A percentile compares a stretch with the other conserved stretches of the same genome.
Conservation (phyloP, 1,140 invertebrate species). For the Coelopa frigida region DNA sequence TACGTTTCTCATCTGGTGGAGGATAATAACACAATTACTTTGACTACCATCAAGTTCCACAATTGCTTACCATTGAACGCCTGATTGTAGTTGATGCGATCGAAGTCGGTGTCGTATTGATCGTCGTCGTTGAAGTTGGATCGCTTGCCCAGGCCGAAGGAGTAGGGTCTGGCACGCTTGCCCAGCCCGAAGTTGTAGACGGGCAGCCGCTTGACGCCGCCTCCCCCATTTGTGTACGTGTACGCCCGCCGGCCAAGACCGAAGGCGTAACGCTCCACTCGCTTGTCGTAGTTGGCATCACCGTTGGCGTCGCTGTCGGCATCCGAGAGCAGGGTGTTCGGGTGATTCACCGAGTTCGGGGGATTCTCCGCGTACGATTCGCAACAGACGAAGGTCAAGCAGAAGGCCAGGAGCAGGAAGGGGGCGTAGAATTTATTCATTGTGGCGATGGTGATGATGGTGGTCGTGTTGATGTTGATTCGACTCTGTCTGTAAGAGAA, state of each 20-base stretch:
- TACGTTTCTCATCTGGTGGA: slow-evolving; percentile 17
- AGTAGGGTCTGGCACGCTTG: slow-evolving; percentile 39
- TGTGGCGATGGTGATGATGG: slow-evolving; percentile 9
- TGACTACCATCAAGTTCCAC: background rate
- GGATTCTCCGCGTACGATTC: slow-evolving; percentile 16
- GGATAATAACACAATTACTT: slow-evolving; percentile 1
- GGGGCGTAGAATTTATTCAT: slow-evolving; percentile 31
- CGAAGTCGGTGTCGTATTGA: slow-evolving; percentile 7
- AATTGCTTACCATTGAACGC: background rate
- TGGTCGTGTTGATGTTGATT: too few species aligned
- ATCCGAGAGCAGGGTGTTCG: slow-evolving; percentile 12
- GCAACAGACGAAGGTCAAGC: slow-evolving; percentile 29
- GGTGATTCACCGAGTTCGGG: slow-evolving; percentile 3
- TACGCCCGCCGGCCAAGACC: slow-evolving; percentile 37
- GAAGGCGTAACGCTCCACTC: slow-evolving; percentile 36
- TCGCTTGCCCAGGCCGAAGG: slow-evolving; percentile 42
- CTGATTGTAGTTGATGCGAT: too few species aligned
- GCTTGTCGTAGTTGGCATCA: slow-evolving; percentile 30
- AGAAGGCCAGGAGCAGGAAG: slow-evolving; percentile 21
- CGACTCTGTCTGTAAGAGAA: too few species aligned
- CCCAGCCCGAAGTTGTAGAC: slow-evolving; percentile 43
- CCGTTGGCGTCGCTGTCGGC: slow-evolving; percentile 18
- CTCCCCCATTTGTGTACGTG: slow-evolving; percentile 35
- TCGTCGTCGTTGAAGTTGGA: slow-evolving; percentile 26
- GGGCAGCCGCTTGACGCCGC: slow-evolving; percentile 39